phyloP scores from a whole-genome alignment of 2,888 invertebrate species.

The Thera britannica region DNA sequence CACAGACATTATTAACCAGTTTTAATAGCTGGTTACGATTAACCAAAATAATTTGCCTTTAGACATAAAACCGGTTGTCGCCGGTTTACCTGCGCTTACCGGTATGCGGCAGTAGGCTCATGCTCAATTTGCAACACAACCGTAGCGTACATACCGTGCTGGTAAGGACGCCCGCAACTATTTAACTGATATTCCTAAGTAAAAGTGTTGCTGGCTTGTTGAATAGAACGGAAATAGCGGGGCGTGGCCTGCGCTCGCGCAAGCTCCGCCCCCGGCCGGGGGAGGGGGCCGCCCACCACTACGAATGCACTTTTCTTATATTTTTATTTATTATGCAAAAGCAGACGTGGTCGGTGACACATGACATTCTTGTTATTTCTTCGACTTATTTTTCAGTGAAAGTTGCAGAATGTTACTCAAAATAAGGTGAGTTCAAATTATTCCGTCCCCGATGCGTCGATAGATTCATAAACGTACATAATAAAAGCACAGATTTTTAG shows the following conservation, averaged over 20 bases:
- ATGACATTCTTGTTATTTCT: background rate
- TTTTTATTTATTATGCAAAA: background rate
- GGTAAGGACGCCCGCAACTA: background rate
- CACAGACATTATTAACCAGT: too few species aligned
- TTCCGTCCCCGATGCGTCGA: too few species aligned
- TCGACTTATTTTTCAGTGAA: background rate
- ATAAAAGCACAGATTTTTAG: too few species aligned
- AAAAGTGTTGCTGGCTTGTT: background rate
- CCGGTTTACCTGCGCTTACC: too few species aligned
- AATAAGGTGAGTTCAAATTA: too few species aligned
- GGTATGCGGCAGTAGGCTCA: background rate
- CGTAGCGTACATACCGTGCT: background rate
- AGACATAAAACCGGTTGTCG: background rate
- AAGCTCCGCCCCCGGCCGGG: constrained; percentile 4
- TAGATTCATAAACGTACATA: too few species aligned
- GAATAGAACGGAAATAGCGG: background rate
- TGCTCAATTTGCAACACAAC: background rate
- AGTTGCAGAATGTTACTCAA: too few species aligned
- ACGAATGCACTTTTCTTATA: background rate
- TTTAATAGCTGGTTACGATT: too few species aligned
- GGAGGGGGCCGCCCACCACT: background rate
- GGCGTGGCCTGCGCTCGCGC: constrained; percentile 21
- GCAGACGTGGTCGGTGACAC: background rate
- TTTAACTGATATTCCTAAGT: background rate
- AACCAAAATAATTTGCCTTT: background rate